Conservation (phyloP, 1,140 invertebrate genomes). For the Trichogramma pretiosum region DNA sequence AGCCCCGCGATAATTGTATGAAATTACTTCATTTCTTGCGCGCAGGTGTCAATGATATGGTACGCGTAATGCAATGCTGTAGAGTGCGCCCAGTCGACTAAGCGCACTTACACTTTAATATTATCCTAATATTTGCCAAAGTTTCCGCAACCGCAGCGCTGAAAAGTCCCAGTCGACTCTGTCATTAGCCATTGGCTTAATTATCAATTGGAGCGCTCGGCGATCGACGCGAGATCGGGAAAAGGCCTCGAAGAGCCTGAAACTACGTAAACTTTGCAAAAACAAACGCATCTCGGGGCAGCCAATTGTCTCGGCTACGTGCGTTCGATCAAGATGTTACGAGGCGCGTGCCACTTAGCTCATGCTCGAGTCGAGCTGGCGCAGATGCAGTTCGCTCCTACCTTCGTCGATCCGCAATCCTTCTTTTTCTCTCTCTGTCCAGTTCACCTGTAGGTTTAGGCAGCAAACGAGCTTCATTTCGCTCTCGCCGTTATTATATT, state of each 20-base stretch:
- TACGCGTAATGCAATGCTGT: too few relatives aligned
- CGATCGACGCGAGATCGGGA: conserved; percentile 19
- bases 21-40: conserved; percentile 21
- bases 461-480: too few relatives aligned
- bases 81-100: not conserved
- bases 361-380: too few relatives aligned
- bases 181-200: conserved; percentile 4
- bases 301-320: too few relatives aligned
- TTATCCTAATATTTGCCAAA: conserved; percentile 31
- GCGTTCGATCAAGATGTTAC: too few relatives aligned
- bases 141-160: conserved; percentile 6
- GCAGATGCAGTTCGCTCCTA: too few relatives aligned
- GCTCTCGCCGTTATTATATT: too few relatives aligned
- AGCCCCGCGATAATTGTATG: conserved; percentile 11
- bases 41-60: conserved; percentile 34
- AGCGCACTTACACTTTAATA: too few relatives aligned
- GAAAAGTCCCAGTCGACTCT: not conserved
- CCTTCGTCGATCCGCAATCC: not conserved
- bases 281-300: too few relatives aligned
- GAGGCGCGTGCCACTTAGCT: too few relatives aligned
- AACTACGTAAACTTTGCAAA: too few relatives aligned
- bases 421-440: conserved; percentile 14
- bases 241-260: conserved; percentile 11
- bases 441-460: conserved; percentile 11
- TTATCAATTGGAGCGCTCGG: conserved; percentile 4